Percentiles rank a stretch among this genome's conserved stretches.
phyloP scores from a whole-genome alignment of 37 sponge, comb jelly and placozoan genomes.

The Geodia barretti region DNA sequence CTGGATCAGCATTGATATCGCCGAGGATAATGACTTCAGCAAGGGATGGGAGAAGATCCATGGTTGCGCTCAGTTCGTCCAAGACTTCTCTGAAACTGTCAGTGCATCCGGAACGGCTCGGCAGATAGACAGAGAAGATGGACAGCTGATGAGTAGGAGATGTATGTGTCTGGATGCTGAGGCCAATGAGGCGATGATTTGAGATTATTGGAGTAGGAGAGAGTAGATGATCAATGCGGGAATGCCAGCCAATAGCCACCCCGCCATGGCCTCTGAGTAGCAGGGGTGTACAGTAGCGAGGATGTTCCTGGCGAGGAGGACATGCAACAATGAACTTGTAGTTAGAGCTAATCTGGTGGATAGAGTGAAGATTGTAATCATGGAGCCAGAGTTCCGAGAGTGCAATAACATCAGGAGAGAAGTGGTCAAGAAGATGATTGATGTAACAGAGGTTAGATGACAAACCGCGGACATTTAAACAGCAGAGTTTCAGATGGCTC shows the following conservation, averaged over 20 bases:
- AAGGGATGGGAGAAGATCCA: neutral
- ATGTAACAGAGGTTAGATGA: no score
- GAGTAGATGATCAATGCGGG: no score
- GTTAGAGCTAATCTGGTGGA: neutral
- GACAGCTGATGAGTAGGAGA: no score
- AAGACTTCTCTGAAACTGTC: neutral
- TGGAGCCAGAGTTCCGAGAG: conserved; percentile 1
- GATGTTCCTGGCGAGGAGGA: neutral
- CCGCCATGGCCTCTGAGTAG: no score
- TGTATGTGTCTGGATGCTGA: no score
- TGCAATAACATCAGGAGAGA: neutral
- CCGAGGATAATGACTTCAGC: neutral
- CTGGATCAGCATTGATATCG: neutral
- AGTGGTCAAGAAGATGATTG: no score
- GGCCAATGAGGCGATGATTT: no score
- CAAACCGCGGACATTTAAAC: no score
- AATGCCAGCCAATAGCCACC: no score
- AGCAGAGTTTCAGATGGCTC: no score
- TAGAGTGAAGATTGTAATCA: neutral
- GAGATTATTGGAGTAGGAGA: no score
- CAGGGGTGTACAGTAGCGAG: neutral
- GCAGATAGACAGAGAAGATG: neutral
- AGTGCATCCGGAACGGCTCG: neutral
- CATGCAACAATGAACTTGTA: neutral
- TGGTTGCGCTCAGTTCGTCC: neutral